phyloP scores from a whole-genome alignment of 2,888 invertebrate genomes.

The Endotricha flammealis region DNA sequence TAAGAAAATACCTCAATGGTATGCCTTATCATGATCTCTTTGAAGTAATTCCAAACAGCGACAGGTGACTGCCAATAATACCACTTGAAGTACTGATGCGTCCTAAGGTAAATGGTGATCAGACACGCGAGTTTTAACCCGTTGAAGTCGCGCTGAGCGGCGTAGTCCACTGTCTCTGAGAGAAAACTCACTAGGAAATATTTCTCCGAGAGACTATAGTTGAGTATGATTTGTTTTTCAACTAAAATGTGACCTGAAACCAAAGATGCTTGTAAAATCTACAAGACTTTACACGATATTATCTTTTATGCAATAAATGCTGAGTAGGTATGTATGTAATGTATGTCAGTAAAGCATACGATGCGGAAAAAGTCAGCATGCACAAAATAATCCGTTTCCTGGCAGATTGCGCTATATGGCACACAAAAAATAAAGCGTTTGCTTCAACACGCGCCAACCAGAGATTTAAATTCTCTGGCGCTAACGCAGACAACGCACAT shows the following conservation, averaged over 20 bases:
- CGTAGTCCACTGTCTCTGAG: conserved; percentile 49
- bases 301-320: too few relatives aligned
- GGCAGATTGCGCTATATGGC: too few relatives aligned
- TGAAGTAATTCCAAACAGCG: conserved; percentile 56
- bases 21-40: conserved; percentile 58
- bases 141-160: conserved; percentile 50
- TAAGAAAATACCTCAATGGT: conserved; percentile 64
- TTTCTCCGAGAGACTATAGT: conserved; percentile 47
- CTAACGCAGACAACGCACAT: too few relatives aligned
- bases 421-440: too few relatives aligned
- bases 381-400: too few relatives aligned
- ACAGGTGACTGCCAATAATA: conserved; percentile 55
- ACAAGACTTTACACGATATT: too few relatives aligned
- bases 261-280: too few relatives aligned
- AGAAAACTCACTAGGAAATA: conserved; percentile 44
- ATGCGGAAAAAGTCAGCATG: too few relatives aligned
- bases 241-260: conserved; percentile 38
- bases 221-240: conserved; percentile 44
- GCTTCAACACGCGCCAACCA: too few relatives aligned
- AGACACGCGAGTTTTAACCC: conserved; percentile 47
- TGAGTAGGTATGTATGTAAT: too few relatives aligned
- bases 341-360: too few relatives aligned
- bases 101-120: conserved; percentile 48
- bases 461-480: too few relatives aligned
- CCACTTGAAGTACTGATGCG: conserved; percentile 57